These are phyloP conservation scores for Dendrolimus pini DNA, from an alignment of 2,888 invertebrate species.

Conservation along the genomic window DNA sequence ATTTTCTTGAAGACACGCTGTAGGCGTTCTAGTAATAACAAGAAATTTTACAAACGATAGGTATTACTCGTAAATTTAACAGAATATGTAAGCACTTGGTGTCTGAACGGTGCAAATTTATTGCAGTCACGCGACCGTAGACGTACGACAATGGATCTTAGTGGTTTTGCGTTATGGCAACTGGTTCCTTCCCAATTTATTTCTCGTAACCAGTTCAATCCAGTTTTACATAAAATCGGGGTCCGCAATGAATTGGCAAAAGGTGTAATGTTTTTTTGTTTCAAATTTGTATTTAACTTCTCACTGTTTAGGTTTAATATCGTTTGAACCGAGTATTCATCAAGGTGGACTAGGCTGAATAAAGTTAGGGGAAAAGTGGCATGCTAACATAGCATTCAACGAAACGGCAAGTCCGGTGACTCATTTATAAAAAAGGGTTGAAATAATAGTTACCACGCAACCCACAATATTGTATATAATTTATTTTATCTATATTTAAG, in stretches of 20 bases:
- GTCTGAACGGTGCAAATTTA: neutral
- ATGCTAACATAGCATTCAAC: neutral
- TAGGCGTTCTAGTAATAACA: no score
- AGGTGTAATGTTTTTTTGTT: neutral
- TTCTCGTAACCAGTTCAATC: constrained; percentile 27
- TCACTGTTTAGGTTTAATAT: neutral
- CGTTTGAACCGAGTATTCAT: neutral
- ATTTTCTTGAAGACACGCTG: no score
- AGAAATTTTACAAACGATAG: no score
- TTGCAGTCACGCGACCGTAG: neutral
- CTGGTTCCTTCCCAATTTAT: constrained; percentile 24
- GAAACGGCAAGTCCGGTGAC: neutral
- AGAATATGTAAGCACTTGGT: no score
- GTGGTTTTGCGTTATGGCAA: constrained; percentile 7
- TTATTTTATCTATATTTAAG: no score
- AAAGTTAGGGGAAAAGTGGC: neutral
- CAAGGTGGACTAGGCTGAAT: neutral
- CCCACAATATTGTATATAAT: no score
- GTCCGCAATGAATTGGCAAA: neutral
- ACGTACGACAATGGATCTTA: neutral
- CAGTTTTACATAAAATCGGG: constrained; percentile 13
- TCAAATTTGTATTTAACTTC: neutral
- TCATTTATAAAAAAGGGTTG: neutral
- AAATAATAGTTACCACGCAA: neutral
- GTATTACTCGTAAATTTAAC: no score